These are phyloP conservation scores for Apodemia hepburni DNA, from an alignment of 2,888 invertebrate species.

Conservation along the genomic window DNA sequence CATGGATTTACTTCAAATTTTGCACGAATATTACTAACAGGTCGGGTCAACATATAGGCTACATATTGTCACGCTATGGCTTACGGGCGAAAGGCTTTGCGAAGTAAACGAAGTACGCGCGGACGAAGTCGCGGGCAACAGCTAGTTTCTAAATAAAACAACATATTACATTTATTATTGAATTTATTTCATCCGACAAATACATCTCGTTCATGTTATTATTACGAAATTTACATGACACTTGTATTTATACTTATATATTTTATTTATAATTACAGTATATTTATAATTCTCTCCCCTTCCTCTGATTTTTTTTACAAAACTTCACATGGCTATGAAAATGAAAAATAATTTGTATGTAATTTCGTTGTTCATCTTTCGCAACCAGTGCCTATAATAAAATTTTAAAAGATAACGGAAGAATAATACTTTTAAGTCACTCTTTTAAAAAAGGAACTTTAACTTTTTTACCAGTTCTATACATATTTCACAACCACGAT, in stretches of 20 bases:
- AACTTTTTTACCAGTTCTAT: slow-evolving; percentile 45
- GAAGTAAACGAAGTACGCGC: no score
- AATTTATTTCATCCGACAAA: slow-evolving; percentile 14
- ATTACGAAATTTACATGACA: slow-evolving; percentile 16
- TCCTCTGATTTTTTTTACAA: slow-evolving; percentile 8
- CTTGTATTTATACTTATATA: slow-evolving; percentile 9
- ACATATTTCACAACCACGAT: slow-evolving; percentile 71
- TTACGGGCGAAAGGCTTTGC: no score
- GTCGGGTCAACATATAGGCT: no score
- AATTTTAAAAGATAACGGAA: slow-evolving; percentile 27
- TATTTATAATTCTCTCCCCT: slow-evolving; percentile 6
- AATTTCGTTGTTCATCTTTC: slow-evolving; percentile 12
- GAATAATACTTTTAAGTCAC: slow-evolving; percentile 71
- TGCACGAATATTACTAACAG: no score
- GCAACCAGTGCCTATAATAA: slow-evolving; percentile 10
- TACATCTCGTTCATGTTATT: slow-evolving; percentile 11
- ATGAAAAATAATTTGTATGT: slow-evolving; percentile 11
- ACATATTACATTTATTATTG: slow-evolving; percentile 18
- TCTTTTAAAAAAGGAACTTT: slow-evolving; percentile 57
- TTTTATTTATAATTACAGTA: slow-evolving; percentile 14
- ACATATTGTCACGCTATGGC: no score
- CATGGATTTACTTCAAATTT: no score
- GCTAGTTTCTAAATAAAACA: slow-evolving; percentile 41
- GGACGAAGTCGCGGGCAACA: no score
- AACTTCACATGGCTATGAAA: slow-evolving; percentile 10